These are phyloP conservation scores for Thryonomys swinderianus DNA, from an alignment of 2,113 vertebrate genomes.

Conservation along the genomic window DNA sequence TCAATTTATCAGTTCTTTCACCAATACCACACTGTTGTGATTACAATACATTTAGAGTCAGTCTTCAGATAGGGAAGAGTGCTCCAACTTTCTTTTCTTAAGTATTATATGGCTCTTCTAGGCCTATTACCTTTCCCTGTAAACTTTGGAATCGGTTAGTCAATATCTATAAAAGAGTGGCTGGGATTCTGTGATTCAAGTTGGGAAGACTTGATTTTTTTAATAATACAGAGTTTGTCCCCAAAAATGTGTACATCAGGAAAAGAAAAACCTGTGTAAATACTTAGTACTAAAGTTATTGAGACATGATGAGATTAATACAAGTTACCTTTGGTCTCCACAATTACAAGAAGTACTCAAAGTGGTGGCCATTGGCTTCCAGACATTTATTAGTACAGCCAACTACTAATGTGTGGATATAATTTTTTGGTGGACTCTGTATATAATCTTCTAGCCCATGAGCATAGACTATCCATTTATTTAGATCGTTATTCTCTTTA, in stretches of 20 bases:
- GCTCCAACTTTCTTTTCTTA: not conserved
- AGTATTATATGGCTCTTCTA: not conserved
- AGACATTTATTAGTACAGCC: not conserved
- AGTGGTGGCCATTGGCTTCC: not conserved
- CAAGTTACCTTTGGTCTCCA: not conserved
- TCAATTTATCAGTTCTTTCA: not conserved
- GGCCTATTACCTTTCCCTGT: not conserved
- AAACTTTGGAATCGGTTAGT: not conserved
- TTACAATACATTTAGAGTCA: not conserved
- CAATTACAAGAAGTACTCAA: not conserved
- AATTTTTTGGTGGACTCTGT: not conserved
- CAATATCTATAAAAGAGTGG: not conserved
- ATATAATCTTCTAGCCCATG: not conserved
- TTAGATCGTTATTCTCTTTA: not conserved
- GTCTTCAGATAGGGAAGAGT: not conserved
- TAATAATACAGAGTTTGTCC: not conserved
- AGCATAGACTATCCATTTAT: not conserved
- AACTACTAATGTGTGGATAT: not conserved
- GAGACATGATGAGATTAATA: not conserved
- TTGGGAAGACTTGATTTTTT: not conserved
- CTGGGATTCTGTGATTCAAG: not conserved
- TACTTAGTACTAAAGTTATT: not conserved
- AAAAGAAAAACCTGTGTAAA: not conserved
- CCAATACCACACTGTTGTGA: not conserved
- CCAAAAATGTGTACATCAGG: not conserved